Conservation (phyloP, 1,140 invertebrate species). For the Rhyzopertha dominica region DNA sequence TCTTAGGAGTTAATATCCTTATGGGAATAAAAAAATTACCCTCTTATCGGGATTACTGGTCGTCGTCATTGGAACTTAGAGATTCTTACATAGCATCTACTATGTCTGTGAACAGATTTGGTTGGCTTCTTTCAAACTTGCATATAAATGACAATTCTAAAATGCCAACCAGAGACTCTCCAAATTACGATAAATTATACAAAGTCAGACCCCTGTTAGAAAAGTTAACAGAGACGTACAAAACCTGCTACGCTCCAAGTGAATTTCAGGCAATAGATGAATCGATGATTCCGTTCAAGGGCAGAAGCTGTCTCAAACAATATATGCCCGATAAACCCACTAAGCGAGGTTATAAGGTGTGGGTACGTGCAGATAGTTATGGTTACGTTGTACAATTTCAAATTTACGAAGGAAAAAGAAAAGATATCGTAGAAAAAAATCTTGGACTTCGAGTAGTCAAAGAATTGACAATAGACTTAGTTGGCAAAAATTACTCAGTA, state of each 20-base stretch:
- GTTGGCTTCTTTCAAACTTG: constrained; percentile 22
- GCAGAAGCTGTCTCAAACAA: constrained; percentile 41
- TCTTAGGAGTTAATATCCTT: constrained; percentile 23
- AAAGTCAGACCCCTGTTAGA: constrained; percentile 39
- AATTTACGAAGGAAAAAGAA: constrained; percentile 44
- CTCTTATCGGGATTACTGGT: constrained; percentile 17
- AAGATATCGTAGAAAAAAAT: constrained; percentile 36
- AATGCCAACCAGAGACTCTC: constrained; percentile 16
- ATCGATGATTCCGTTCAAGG: constrained; percentile 44
- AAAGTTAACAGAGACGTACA: constrained; percentile 31
- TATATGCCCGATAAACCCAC: constrained; percentile 47
- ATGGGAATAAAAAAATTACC: constrained; percentile 27
- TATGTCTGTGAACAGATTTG: constrained; percentile 36
- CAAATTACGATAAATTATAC: constrained; percentile 43
- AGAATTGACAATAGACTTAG: constrained; percentile 15
- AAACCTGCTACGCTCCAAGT: constrained; percentile 20
- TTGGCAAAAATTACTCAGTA: constrained; percentile 15
- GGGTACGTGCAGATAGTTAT: constrained; percentile 24
- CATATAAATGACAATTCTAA: constrained; percentile 34
- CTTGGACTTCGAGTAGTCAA: constrained; percentile 30
- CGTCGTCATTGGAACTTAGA: constrained; percentile 11
- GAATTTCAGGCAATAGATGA: constrained; percentile 32
- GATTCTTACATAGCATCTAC: constrained; percentile 15
- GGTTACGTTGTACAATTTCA: constrained; percentile 46
- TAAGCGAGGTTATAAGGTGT: constrained; percentile 47